Conservation (phyloP, 2,113 vertebrate genomes). For the Strix aluco region DNA sequence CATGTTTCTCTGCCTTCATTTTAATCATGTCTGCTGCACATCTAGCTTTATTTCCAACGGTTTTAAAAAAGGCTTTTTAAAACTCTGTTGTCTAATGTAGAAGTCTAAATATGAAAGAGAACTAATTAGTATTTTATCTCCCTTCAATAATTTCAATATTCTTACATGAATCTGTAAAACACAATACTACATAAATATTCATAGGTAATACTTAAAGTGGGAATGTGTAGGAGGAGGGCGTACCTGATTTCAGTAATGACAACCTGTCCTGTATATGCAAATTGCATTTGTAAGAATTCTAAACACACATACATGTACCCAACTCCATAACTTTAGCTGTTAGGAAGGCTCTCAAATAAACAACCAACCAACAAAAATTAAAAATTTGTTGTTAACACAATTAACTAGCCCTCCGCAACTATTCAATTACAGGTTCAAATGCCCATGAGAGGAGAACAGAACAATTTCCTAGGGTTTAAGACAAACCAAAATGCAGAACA, state of each 20-base stretch:
- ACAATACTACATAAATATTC: neutral
- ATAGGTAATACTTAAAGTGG: neutral
- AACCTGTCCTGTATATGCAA: neutral
- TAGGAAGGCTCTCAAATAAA: no score
- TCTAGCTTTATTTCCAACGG: neutral
- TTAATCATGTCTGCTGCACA: neutral
- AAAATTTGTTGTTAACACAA: no score
- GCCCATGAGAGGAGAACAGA: no score
- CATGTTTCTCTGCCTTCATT: neutral
- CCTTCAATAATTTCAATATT: neutral
- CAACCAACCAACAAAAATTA: no score
- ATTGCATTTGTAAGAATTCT: neutral
- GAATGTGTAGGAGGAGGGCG: neutral
- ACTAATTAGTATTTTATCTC: neutral
- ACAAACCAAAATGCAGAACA: no score
- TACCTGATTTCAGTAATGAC: neutral
- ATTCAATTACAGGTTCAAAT: no score
- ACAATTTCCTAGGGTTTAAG: no score
- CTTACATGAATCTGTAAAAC: neutral
- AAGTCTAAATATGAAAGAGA: neutral
- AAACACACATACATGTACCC: neutral
- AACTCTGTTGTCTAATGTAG: fast-evolving
- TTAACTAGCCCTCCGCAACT: no score
- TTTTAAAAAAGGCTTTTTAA: neutral
- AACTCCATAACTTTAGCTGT: neutral